Evolutionary conservation across 2,113 vertebrate species (phyloP), one percentile per base, ranked within the genome.

Genomic region (Sporophila hypoxantha): DNA sequence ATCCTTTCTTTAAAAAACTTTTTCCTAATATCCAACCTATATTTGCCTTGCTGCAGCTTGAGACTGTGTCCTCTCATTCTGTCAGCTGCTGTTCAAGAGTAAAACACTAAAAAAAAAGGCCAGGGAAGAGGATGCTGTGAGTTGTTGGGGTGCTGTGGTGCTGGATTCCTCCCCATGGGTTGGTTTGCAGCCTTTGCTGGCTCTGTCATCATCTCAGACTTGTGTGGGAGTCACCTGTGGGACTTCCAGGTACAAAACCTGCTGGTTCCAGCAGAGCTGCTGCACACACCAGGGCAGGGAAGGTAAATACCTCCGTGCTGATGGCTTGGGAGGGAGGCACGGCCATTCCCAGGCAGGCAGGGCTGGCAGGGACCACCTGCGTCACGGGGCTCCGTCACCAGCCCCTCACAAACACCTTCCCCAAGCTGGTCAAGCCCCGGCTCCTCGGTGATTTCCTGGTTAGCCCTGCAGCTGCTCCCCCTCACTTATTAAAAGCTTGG

Each of bases 321-420:
- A 18, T 20, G 77, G 77, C 0, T 1, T 69, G 90, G 88, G 77
- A 90, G 62, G 49, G 66, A 69, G 69, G 59, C 83, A 59, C 0
- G 4, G 75, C 81, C 81, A 65, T 82, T 61, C 34, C 66, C 76
- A 37, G 61, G 82, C 82, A 64, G 0, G 4, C 4, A 10, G 77
- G 66, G 39, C 77, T 83, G 66, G 77, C 78, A 82, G 55, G 55
- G 92, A 93, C 87, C 93, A 88, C 84, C 94, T 91, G 30, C 8
- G 0, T 52, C 81, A 85, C 3, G 0, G 37, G n/a, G 27, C 70
- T 90, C 88, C 59, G 81, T 93, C 90, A 91, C 89, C 77, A 62
- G 60, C 55, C 92, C 70, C 86, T 95, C 92, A 91, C 67, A 50
- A 90, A 90, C 88, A 87, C 93, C 87, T 93, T 82, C 71, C 78